Conservation (phyloP, 2,113 vertebrate species). For the Aptenodytes patagonicus region DNA sequence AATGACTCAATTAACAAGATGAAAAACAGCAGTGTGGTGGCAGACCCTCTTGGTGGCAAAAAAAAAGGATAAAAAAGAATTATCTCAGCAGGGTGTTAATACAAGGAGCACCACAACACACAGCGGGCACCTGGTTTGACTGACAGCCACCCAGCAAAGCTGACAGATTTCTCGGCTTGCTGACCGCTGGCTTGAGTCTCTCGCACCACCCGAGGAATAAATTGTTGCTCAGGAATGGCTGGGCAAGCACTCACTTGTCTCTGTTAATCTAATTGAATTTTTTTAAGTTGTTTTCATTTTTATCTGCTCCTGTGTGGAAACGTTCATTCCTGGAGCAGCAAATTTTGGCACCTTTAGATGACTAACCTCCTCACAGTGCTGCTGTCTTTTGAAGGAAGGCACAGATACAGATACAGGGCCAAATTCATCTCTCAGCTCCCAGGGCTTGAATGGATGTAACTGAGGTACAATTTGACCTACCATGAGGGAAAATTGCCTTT, state of each 20-base stretch:
- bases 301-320: slow-evolving; percentile 17
- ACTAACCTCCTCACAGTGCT: not conserved
- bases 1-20: slow-evolving; percentile 91
- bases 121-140: slow-evolving; percentile 73
- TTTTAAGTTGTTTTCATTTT: slow-evolving; percentile 58
- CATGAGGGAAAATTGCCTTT: not conserved
- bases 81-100: slow-evolving; percentile 84
- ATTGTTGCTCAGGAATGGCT: slow-evolving; percentile 67
- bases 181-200: slow-evolving; percentile 74
- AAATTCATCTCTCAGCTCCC: not conserved
- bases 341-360: slow-evolving; percentile 2
- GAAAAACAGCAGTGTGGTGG: slow-evolving; percentile 79
- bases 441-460: not conserved
- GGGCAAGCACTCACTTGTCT: slow-evolving; percentile 64
- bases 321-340: not conserved
- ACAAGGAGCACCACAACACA: slow-evolving; percentile 74
- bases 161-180: slow-evolving; percentile 75
- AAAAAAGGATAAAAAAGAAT: slow-evolving; percentile 82
- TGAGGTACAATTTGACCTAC: not conserved
- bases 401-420: not conserved
- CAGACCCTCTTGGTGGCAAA: slow-evolving; percentile 77
- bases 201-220: slow-evolving; percentile 70
- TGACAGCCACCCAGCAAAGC: slow-evolving; percentile 80
- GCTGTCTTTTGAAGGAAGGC: not conserved
- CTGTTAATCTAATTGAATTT: slow-evolving; percentile 70